A percentile compares a stretch with the other conserved stretches of the same genome.
Evolutionary conservation across 2,797 vertebrate species (phyloP).

Genomic region (Phoeniculus purpureus): DNA sequence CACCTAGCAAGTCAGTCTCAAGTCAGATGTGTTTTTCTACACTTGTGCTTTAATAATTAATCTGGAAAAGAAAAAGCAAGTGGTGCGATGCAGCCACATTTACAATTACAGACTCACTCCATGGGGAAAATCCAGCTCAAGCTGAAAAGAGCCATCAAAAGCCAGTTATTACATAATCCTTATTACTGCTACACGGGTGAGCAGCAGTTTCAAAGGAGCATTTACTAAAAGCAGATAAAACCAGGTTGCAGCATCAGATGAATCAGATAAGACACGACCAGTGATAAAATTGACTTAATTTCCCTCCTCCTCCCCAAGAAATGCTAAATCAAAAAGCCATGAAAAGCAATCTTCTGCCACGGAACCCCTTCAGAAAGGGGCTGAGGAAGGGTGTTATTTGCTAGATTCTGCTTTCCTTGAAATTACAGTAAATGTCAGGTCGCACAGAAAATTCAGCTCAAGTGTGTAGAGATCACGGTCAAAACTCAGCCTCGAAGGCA

Average conservation of each 20-base stretch:
- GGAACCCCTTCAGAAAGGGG: not conserved
- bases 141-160: slow-evolving; percentile 58
- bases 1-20: not conserved
- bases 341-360: slow-evolving; percentile 23
- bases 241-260: slow-evolving; percentile 41
- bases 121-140: slow-evolving; percentile 34
- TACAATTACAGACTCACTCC: slow-evolving; percentile 1
- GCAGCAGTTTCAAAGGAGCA: slow-evolving; percentile 16
- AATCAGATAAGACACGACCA: slow-evolving; percentile 40
- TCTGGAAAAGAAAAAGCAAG: not conserved
- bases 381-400: not conserved
- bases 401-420: not conserved
- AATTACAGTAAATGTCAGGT: not conserved
- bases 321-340: slow-evolving; percentile 17
- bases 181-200: slow-evolving; percentile 45
- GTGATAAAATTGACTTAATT: slow-evolving; percentile 56
- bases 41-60: slow-evolving; percentile 51
- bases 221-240: slow-evolving; percentile 48
- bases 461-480: accelerated
- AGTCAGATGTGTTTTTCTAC: not conserved
- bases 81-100: not conserved
- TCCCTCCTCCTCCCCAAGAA: not conserved
- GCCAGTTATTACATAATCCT: slow-evolving; percentile 60
- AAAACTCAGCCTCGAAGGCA: not conserved
- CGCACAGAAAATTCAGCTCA: not conserved